Conservation (phyloP, 2,113 vertebrate species). For the Pomatorhinus ruficollis region DNA sequence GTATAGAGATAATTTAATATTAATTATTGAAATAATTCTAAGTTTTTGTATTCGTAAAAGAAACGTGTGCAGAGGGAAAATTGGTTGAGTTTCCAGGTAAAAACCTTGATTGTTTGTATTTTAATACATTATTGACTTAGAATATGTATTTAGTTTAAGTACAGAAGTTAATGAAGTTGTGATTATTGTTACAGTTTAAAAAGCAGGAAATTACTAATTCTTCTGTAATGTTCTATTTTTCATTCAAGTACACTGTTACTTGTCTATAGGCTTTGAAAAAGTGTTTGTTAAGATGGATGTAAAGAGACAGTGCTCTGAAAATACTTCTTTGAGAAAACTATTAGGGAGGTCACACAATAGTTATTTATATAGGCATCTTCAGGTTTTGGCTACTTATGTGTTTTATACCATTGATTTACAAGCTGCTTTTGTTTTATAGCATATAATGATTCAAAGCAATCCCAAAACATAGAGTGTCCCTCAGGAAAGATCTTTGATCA, state of each 20-base stretch:
- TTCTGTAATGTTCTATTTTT: background rate
- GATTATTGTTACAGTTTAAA: background rate
- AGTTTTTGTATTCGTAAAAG: background rate
- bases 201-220: background rate
- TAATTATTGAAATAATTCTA: background rate
- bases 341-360: background rate
- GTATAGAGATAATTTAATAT: background rate
- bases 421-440: constrained; percentile 72
- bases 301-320: background rate
- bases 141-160: background rate
- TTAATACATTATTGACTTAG: background rate
- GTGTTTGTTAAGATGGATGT: background rate
- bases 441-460: constrained; percentile 84
- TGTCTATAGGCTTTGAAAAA: background rate
- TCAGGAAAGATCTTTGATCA: constrained; percentile 78
- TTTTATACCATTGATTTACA: background rate
- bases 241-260: background rate
- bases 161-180: background rate
- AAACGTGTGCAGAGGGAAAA: background rate
- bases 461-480: constrained; percentile 76
- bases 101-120: background rate
- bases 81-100: background rate
- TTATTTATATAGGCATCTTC: background rate
- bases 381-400: background rate
- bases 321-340: background rate